These are phyloP conservation scores for Anorthoa munda DNA, from an alignment of 2,888 invertebrate genomes.

Conservation along the genomic window DNA sequence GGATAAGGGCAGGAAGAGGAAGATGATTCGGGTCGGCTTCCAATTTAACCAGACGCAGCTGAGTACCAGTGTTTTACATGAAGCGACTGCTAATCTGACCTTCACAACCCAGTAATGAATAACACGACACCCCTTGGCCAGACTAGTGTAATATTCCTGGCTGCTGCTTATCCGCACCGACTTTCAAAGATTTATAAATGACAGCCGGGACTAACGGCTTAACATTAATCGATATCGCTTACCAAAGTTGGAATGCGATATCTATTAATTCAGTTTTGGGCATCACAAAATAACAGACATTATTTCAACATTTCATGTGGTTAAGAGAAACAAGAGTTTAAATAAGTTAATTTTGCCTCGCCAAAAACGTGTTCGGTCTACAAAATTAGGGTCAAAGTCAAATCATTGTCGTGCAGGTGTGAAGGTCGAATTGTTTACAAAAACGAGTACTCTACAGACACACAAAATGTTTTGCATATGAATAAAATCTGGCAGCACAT, in stretches of 20 bases:
- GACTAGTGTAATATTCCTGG: no score
- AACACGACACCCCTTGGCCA: no score
- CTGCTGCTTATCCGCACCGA: no score
- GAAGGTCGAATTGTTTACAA: slow-evolving; percentile 49
- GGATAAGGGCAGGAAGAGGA: no score
- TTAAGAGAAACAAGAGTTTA: slow-evolving; percentile 27
- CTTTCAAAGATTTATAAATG: no score
- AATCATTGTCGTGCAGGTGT: slow-evolving; percentile 52
- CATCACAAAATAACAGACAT: neutral
- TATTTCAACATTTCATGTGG: slow-evolving; percentile 8
- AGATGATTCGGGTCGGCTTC: no score
- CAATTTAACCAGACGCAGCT: no score
- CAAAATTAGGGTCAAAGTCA: slow-evolving; percentile 60
- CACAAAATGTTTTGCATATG: slow-evolving; percentile 32
- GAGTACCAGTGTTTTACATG: no score
- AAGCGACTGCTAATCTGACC: no score
- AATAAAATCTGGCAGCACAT: slow-evolving; percentile 22
- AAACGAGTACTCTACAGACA: slow-evolving; percentile 3
- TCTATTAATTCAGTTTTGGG: slow-evolving; percentile 8
- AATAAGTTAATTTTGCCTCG: slow-evolving; percentile 39
- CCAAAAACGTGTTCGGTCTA: slow-evolving; percentile 43
- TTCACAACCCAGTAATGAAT: no score
- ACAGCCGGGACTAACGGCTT: no score
- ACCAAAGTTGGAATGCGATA: slow-evolving; percentile 19
- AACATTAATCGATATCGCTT: no score